phyloP scores from a whole-genome alignment of 2,888 invertebrate species.

The Caenorhabditis wallacei region DNA sequence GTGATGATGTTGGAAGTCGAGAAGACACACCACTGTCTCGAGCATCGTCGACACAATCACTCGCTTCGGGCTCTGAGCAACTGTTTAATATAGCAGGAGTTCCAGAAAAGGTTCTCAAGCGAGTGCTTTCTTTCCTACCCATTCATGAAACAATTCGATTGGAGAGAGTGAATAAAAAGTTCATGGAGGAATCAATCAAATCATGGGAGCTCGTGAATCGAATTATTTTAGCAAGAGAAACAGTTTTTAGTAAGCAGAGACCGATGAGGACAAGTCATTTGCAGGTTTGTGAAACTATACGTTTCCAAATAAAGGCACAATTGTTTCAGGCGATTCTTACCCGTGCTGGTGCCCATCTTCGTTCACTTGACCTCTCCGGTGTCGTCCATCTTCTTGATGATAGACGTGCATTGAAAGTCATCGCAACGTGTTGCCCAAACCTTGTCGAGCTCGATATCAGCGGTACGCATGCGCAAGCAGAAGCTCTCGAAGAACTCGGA shows the following conservation, averaged over 20 bases:
- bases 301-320: background rate
- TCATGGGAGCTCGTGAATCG: conserved; percentile 75
- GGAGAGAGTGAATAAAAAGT: conserved; percentile 81
- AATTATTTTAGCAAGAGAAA: conserved; percentile 72
- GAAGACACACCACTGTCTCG: conserved; percentile 73
- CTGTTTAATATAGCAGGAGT: conserved; percentile 73
- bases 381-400: conserved; percentile 79
- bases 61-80: conserved; percentile 70
- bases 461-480: conserved; percentile 77
- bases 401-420: conserved; percentile 73
- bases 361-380: conserved; percentile 79
- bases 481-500: conserved; percentile 75
- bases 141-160: conserved; percentile 79
- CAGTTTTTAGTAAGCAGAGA: conserved; percentile 73
- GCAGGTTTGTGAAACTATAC: conserved; percentile 55
- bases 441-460: conserved; percentile 78
- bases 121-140: conserved; percentile 77
- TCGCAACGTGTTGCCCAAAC: conserved; percentile 78
- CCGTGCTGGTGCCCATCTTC: conserved; percentile 70
- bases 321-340: conserved; percentile 60
- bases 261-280: conserved; percentile 79
- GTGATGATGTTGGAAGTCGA: conserved; percentile 64
- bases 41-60: conserved; percentile 78
- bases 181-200: conserved; percentile 80
- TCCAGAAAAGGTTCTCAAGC: conserved; percentile 71